phyloP scores from a whole-genome alignment of 2,888 invertebrate species.

The Smittia aterrima region DNA sequence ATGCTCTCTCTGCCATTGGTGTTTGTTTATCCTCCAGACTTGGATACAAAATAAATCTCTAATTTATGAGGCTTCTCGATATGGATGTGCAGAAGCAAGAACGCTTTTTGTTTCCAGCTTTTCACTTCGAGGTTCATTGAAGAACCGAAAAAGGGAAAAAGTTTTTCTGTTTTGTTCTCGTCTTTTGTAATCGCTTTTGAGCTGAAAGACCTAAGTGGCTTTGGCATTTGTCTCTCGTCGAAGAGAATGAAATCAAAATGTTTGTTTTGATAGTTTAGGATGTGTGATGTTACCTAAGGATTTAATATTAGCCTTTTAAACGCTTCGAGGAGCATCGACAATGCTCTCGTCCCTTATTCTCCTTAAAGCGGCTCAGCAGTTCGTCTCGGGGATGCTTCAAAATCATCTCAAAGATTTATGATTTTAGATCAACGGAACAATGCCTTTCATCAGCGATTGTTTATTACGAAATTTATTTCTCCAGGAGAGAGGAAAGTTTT shows the following conservation, averaged over 20 bases:
- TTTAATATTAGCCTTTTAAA: conserved; percentile 40
- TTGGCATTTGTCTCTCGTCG: neutral
- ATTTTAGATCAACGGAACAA: conserved; percentile 4
- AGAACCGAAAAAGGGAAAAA: neutral
- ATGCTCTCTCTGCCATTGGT: neutral
- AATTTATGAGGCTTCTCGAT: conserved; percentile 34
- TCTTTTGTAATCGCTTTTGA: conserved; percentile 5
- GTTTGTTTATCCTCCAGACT: conserved; percentile 35
- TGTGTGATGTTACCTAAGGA: conserved; percentile 33
- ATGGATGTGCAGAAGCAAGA: neutral
- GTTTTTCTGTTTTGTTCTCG: neutral
- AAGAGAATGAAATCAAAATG: conserved; percentile 19
- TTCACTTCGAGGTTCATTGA: neutral
- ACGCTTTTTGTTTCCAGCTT: conserved; percentile 10
- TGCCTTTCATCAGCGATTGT: conserved; percentile 14
- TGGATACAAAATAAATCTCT: conserved; percentile 29
- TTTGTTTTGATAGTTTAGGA: conserved; percentile 38
- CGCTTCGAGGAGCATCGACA: conserved; percentile 32
- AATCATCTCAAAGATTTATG: conserved; percentile 17
- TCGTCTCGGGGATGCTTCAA: neutral
- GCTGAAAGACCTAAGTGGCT: conserved; percentile 6
- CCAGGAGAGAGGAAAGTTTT: neutral
- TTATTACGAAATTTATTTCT: neutral
- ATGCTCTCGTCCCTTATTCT: neutral
- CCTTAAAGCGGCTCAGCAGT: neutral